Percentiles rank a stretch among this genome's conserved stretches.
Evolutionary conservation across 2,888 invertebrate species (phyloP).

Genomic region (Xylocampa areola): DNA sequence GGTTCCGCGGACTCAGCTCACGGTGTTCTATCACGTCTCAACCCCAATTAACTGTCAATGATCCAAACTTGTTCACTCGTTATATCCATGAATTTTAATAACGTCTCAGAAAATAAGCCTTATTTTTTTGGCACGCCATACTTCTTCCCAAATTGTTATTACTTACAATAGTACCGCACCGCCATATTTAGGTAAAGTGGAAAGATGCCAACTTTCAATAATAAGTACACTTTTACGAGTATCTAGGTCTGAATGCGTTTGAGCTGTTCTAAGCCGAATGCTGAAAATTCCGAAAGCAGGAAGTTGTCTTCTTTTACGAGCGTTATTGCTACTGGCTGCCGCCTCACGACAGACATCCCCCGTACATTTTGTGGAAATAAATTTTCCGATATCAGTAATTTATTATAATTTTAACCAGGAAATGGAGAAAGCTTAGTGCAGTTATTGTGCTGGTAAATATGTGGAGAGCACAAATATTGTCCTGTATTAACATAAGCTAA

Average conservation of each 20-base stretch:
- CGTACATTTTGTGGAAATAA: slow-evolving; percentile 32
- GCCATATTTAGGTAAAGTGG: slow-evolving; percentile 75
- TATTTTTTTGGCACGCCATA: slow-evolving; percentile 67
- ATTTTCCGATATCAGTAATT: slow-evolving; percentile 40
- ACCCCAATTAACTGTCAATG: slow-evolving; percentile 67
- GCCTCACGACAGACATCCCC: slow-evolving; percentile 29
- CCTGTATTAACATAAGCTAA: slow-evolving; percentile 31
- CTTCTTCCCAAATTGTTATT: slow-evolving; percentile 69
- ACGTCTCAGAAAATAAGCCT: slow-evolving; percentile 53
- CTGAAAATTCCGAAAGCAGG: slow-evolving; percentile 58
- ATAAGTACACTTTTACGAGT: slow-evolving; percentile 64
- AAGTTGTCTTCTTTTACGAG: slow-evolving; percentile 62
- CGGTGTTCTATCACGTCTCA: slow-evolving; percentile 62
- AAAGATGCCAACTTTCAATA: slow-evolving; percentile 77
- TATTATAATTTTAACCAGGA: slow-evolving; percentile 42
- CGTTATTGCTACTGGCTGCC: slow-evolving; percentile 53
- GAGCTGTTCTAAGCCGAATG: slow-evolving; percentile 60
- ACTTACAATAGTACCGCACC: slow-evolving; percentile 67
- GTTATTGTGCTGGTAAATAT: slow-evolving; percentile 44
- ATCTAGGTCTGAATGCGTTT: slow-evolving; percentile 58
- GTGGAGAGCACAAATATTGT: slow-evolving; percentile 30
- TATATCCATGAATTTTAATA: slow-evolving; percentile 61
- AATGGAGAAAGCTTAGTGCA: slow-evolving; percentile 29
- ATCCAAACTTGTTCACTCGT: slow-evolving; percentile 51
- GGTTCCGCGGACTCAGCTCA: slow-evolving; percentile 66